Evolutionary conservation across 23 tunicate species (phyloP).

Genomic region (Trididemnum miniatum): DNA sequence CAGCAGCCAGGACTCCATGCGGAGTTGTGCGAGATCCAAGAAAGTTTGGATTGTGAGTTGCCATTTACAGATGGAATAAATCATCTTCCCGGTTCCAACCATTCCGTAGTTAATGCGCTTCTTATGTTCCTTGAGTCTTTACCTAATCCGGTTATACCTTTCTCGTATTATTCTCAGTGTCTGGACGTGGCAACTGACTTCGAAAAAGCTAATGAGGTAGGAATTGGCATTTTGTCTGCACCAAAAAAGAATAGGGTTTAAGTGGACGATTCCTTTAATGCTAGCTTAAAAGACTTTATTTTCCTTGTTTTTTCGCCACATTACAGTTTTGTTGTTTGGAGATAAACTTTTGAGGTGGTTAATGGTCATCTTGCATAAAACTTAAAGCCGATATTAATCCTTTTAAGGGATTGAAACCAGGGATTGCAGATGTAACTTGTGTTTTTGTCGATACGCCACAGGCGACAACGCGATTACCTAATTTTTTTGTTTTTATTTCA

Average conservation of each 20-base stretch:
- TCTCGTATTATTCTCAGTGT: constrained; percentile 43
- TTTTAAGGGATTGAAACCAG: too few relatives aligned
- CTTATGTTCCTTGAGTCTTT: constrained; percentile 74
- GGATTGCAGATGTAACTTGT: too few relatives aligned
- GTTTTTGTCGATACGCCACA: too few relatives aligned
- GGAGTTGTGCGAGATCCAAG: constrained; percentile 64
- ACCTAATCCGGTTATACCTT: constrained; percentile 86
- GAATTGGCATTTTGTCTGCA: background rate
- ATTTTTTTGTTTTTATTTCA: too few relatives aligned
- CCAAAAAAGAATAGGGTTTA: too few relatives aligned
- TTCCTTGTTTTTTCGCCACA: too few relatives aligned
- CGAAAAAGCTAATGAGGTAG: background rate
- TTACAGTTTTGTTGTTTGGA: too few relatives aligned
- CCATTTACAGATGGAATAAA: constrained; percentile 1
- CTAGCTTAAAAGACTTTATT: background rate
- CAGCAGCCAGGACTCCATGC: constrained; percentile 86
- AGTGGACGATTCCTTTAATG: background rate
- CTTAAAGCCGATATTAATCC: too few relatives aligned
- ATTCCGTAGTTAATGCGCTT: constrained; percentile 86
- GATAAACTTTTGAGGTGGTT: background rate
- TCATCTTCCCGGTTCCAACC: constrained; percentile 61
- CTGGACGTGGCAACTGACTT: constrained; percentile 30
- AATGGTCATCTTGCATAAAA: too few relatives aligned
- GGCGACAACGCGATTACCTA: too few relatives aligned
- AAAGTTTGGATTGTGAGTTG: constrained; percentile 40